Evolutionary conservation across 2,113 vertebrate genomes (phyloP), one percentile per base, ranked within the genome.

Genomic region (Stercorarius parasiticus): DNA sequence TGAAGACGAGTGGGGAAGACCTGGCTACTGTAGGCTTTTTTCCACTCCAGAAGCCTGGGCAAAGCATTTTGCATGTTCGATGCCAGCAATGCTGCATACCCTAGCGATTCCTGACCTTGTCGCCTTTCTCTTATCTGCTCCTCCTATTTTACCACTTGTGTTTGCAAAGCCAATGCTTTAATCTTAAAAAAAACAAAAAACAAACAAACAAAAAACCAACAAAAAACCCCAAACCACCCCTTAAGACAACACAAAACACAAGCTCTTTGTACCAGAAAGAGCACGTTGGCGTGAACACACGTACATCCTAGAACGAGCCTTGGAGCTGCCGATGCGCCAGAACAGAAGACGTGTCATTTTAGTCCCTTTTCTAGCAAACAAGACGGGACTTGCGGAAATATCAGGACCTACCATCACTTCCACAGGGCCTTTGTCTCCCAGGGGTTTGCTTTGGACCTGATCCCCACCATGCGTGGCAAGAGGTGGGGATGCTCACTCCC

Each of bases 1-100:
- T 23, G n/a, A 59, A 42, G 52, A 30, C 2, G 2, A n/a, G 29
- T 29, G 43, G 21, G 34, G 34, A 69, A 69, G 45, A 83, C 36
- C 23, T 34, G 64, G 15, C 45, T 77, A 34, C 26, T 91, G 4
- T 13, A 52, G 20, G 1, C 10, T 1, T 22, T 45, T 53, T 26
- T 13, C 10, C 8, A 12, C 23, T 42, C 20, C 11, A 85, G 27
- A 69, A 90, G 58, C 29, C 30, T 4, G 5, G 29, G 5, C 62
- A n/a, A 21, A 47, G 53, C 30, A 55, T 15, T 55, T 36, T 23
- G 29, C 52, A 38, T 2, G 5, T 9, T 25, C 1, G 23, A 45
- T n/a, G 30, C 53, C 58, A 42, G 38, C 56, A n/a, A 3, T 6
- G 59, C 38, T 1, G 0, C 6, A 1, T 5, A 38, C 4, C 9